These are phyloP conservation scores for Ophthalmolycus amberensis DNA, from an alignment of 2,113 vertebrate species.

Conservation along the genomic window DNA sequence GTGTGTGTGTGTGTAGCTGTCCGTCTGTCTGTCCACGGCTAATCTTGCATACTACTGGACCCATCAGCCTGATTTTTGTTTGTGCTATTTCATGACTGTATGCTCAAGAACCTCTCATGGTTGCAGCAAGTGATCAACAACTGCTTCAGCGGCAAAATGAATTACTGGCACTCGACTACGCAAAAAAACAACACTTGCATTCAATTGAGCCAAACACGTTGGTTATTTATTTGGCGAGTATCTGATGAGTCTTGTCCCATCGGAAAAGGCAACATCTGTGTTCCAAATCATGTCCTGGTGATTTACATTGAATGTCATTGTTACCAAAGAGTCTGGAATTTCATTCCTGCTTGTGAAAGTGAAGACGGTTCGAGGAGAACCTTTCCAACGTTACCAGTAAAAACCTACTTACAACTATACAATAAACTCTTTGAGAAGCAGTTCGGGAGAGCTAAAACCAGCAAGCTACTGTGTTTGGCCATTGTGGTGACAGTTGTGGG, in stretches of 20 bases:
- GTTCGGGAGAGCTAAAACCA: not conserved
- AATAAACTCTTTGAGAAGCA: conserved; percentile 7
- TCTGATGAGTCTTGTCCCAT: conserved; percentile 6
- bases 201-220: not conserved
- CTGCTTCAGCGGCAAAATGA: not conserved
- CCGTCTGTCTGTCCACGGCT: too few relatives aligned
- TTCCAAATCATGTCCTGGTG: conserved; percentile 26
- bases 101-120: too few relatives aligned
- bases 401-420: not conserved
- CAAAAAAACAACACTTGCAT: not conserved
- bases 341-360: conserved; percentile 33
- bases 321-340: conserved; percentile 28
- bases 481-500: conserved; percentile 22
- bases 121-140: not conserved
- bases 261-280: conserved; percentile 5
- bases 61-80: too few relatives aligned
- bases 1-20: too few relatives aligned
- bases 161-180: not conserved
- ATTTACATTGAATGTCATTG: conserved; percentile 13
- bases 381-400: conserved; percentile 2
- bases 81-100: too few relatives aligned
- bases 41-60: too few relatives aligned
- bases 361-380: not conserved
- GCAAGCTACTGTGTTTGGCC: conserved; percentile 4
- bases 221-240: conserved; percentile 20